Conservation (phyloP, 2,797 vertebrate species). For the Microctenopoma steveboyesi region DNA sequence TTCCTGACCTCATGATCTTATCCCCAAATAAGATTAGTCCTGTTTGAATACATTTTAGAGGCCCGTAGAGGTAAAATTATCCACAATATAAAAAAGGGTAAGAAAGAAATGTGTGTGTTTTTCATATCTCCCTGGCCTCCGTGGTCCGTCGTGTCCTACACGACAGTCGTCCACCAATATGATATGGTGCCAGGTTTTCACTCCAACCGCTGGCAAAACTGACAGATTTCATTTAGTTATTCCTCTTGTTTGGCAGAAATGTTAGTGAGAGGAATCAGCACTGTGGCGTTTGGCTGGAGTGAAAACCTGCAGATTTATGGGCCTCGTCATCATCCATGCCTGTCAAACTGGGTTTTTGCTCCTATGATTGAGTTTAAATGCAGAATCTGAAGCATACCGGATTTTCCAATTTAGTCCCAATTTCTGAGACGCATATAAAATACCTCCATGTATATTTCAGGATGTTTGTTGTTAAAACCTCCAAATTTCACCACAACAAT, state of each 20-base stretch:
- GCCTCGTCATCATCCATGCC: background rate
- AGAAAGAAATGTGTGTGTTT: constrained; percentile 1
- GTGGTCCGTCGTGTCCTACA: constrained; percentile 8
- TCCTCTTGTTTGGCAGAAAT: constrained; percentile 30
- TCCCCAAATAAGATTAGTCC: background rate
- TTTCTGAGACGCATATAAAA: background rate
- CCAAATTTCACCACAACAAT: constrained; percentile 29
- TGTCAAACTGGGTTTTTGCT: constrained; percentile 11
- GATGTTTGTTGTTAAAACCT: constrained; percentile 9
- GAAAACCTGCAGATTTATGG: constrained; percentile 37
- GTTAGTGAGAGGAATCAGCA: constrained; percentile 43
- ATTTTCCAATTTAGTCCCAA: background rate
- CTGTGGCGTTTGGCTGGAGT: constrained; percentile 28
- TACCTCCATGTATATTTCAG: background rate
- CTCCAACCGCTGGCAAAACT: constrained; percentile 18
- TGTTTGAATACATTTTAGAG: constrained; percentile 13
- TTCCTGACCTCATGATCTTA: constrained; percentile 16
- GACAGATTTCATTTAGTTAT: constrained; percentile 32
- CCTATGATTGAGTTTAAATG: constrained; percentile 20
- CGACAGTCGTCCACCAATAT: background rate
- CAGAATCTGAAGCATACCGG: constrained; percentile 6
- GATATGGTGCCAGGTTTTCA: constrained; percentile 12
- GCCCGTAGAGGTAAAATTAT: background rate
- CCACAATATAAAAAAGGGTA: constrained; percentile 4
- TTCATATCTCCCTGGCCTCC: background rate